A percentile compares a stretch with the other conserved stretches of the same genome.
Conservation (phyloP, 2,797 vertebrate species). For the Meriones psammophilus region DNA sequence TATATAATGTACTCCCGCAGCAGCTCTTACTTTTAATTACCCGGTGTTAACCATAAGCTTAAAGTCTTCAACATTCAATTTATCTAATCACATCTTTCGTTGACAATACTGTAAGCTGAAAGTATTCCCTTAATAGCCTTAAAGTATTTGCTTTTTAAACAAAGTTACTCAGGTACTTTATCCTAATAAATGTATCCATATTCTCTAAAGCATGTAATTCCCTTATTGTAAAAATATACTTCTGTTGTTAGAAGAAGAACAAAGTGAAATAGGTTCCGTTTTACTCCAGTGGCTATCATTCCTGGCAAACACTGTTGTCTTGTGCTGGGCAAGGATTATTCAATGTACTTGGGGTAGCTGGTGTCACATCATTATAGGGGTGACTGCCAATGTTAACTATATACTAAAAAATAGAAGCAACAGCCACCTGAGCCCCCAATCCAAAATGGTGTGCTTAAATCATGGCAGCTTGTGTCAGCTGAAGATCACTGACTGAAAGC, state of each 20-base stretch:
- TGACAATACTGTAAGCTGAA: conserved; percentile 86
- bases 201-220: conserved; percentile 64
- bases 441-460: conserved; percentile 73
- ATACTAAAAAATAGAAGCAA: conserved; percentile 88
- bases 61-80: conserved; percentile 90
- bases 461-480: conserved; percentile 67
- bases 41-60: conserved; percentile 89
- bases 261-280: conserved; percentile 64
- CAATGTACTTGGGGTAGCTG: conserved; percentile 79
- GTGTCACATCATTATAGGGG: conserved; percentile 90
- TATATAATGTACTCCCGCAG: conserved; percentile 90
- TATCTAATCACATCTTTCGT: conserved; percentile 91
- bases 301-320: conserved; percentile 69
- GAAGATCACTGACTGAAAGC: conserved; percentile 71
- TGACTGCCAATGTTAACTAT: conserved; percentile 91
- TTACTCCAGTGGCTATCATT: conserved; percentile 79
- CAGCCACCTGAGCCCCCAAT: conserved; percentile 89
- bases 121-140: conserved; percentile 89
- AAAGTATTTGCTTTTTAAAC: conserved; percentile 86
- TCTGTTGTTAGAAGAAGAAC: conserved; percentile 51
- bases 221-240: conserved; percentile 69
- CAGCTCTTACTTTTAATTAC: conserved; percentile 92
- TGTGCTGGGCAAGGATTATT: conserved; percentile 80
- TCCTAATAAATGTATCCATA: conserved; percentile 77
- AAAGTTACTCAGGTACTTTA: conserved; percentile 85